Evolutionary conservation across 2,888 invertebrate genomes (phyloP).

Genomic region (Corbicula japonica): DNA sequence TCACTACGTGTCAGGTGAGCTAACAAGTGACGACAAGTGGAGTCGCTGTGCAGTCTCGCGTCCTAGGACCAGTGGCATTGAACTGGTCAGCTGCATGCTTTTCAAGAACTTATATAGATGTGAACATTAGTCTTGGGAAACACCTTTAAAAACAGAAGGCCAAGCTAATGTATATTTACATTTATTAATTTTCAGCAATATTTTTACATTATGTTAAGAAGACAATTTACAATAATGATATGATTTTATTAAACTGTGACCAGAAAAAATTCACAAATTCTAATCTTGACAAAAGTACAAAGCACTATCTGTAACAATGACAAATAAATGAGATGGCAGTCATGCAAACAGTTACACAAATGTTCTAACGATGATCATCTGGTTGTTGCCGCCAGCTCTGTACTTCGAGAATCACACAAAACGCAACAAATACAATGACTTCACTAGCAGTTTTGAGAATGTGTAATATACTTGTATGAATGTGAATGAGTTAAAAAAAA

Average conservation of each 20-base stretch:
- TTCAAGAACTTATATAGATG: too few species aligned
- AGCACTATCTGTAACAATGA: constrained; percentile 5
- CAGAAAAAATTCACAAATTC: constrained; percentile 1
- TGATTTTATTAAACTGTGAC: constrained; percentile 20
- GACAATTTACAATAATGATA: constrained; percentile 40
- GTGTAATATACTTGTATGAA: too few species aligned
- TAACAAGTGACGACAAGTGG: too few species aligned
- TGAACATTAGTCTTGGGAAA: too few species aligned
- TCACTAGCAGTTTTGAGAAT: background rate
- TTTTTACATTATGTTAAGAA: constrained; percentile 36
- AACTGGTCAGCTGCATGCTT: too few species aligned
- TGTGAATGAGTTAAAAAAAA: too few species aligned
- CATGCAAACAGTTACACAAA: too few species aligned
- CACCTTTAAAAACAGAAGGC: too few species aligned
- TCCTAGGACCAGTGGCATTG: too few species aligned
- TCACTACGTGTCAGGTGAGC: too few species aligned
- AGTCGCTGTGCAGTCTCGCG: too few species aligned
- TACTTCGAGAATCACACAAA: background rate
- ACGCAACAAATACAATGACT: background rate
- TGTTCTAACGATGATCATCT: constrained; percentile 1
- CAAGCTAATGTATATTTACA: constrained; percentile 48
- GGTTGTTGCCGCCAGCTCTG: constrained; percentile 11
- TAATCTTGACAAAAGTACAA: background rate
- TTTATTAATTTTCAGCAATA: constrained; percentile 38
- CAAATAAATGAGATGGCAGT: too few species aligned